These are phyloP conservation scores for Synergus umbraculus DNA, from an alignment of 2,888 invertebrate species.

Conservation along the genomic window DNA sequence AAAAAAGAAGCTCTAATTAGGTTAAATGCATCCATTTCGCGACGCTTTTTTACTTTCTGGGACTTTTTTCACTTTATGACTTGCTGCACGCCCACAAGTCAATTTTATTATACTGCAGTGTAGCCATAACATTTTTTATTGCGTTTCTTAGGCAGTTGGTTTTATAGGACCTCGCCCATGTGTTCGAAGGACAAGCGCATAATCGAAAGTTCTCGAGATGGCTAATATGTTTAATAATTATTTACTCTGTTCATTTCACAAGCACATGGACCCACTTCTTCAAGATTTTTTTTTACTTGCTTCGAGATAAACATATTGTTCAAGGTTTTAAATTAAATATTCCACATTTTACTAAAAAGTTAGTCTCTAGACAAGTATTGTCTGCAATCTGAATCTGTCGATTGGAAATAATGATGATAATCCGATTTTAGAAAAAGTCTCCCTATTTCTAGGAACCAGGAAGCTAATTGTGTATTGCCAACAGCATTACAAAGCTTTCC, in stretches of 20 bases:
- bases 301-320: background rate
- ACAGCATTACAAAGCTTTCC: background rate
- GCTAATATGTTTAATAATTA: slow-evolving; percentile 39
- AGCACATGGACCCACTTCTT: background rate
- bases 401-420: background rate
- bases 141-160: slow-evolving; percentile 36
- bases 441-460: background rate
- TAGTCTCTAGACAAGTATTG: too few relatives aligned
- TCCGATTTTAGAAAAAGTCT: background rate
- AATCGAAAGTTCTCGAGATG: slow-evolving; percentile 40
- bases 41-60: background rate
- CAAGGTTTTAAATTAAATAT: background rate
- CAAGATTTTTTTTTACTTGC: background rate
- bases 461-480: slow-evolving; percentile 8
- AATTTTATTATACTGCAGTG: slow-evolving; percentile 13
- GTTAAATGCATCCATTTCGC: background rate
- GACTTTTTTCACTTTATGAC: slow-evolving; percentile 23
- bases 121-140: slow-evolving; percentile 39
- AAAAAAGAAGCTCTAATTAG: background rate
- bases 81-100: slow-evolving; percentile 36
- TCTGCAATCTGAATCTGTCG: background rate
- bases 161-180: slow-evolving; percentile 35
- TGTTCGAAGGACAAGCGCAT: slow-evolving; percentile 39
- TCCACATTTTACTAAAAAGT: too few relatives aligned
- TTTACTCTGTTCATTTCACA: slow-evolving; percentile 13